A percentile compares a stretch with the other conserved stretches of the same genome.
Conservation (phyloP, 1,140 invertebrate species). For the Caerostris extrusa region DNA sequence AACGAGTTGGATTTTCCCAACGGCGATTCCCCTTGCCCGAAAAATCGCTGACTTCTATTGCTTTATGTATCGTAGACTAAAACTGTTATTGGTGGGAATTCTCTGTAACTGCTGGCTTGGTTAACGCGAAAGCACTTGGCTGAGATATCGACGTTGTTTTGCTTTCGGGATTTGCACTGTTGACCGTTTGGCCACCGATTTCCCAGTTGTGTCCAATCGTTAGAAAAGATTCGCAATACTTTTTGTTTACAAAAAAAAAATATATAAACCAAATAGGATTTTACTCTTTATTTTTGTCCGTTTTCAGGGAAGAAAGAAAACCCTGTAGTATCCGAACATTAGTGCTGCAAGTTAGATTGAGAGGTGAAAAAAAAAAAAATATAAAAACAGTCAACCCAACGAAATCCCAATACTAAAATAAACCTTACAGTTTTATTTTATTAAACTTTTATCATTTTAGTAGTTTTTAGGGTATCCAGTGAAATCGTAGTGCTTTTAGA, state of each 20-base stretch:
- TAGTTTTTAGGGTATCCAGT: too few relatives aligned
- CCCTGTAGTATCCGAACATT: neutral
- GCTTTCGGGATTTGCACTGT: slow-evolving; percentile 34
- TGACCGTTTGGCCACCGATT: neutral
- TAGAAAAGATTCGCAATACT: neutral
- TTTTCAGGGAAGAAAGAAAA: neutral
- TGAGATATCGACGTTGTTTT: slow-evolving; percentile 36
- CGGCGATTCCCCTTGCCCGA: neutral
- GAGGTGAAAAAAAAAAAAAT: too few relatives aligned
- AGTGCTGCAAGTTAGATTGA: too few relatives aligned
- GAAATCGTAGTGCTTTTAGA: too few relatives aligned
- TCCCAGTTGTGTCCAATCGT: neutral
- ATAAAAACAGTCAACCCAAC: too few relatives aligned
- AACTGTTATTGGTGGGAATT: slow-evolving; percentile 59
- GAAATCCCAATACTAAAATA: too few relatives aligned
- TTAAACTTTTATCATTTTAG: too few relatives aligned
- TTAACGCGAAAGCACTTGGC: slow-evolving; percentile 46
- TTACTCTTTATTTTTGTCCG: neutral
- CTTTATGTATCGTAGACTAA: slow-evolving; percentile 56
- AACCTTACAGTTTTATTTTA: too few relatives aligned
- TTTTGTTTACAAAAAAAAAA: neutral
- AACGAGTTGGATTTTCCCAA: slow-evolving; percentile 33
- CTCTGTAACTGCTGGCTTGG: slow-evolving; percentile 7
- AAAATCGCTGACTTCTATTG: slow-evolving; percentile 61
- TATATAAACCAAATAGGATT: neutral